A percentile compares a stretch with the other conserved stretches of the same genome.
These are phyloP conservation scores for Cosmia pyralina DNA, from an alignment of 2,888 invertebrate genomes.

Conservation along the genomic window DNA sequence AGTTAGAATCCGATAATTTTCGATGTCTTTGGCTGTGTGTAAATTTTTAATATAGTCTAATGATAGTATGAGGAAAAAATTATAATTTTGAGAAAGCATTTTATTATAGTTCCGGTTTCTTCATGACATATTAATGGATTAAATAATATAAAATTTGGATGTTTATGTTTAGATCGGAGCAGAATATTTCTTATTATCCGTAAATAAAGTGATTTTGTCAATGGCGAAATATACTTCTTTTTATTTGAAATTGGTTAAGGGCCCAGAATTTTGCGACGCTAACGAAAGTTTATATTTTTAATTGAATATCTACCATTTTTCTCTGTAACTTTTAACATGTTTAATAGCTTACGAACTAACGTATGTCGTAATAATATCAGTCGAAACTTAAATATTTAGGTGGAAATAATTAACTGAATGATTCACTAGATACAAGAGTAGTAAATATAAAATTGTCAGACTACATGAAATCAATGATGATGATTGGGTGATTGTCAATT, in stretches of 20 bases:
- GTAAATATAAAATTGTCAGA: background rate
- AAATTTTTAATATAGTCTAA: conserved; percentile 84
- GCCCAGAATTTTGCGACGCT: conserved; percentile 83
- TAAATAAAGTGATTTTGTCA: conserved; percentile 88
- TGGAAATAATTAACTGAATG: background rate
- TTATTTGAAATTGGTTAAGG: conserved; percentile 70
- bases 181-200: conserved; percentile 85
- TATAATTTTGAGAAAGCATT: conserved; percentile 88
- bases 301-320: conserved; percentile 85
- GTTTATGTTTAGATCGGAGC: conserved; percentile 87
- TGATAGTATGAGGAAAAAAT: conserved; percentile 76
- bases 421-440: background rate
- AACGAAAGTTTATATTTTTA: conserved; percentile 68
- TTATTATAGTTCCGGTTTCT: conserved; percentile 82
- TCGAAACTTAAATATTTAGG: background rate
- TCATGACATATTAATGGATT: conserved; percentile 81
- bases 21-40: conserved; percentile 90
- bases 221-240: conserved; percentile 78
- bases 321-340: conserved; percentile 68
- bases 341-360: background rate
- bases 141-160: conserved; percentile 81
- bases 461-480: background rate
- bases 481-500: too few relatives aligned
- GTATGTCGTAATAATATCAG: background rate
- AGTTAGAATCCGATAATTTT: conserved; percentile 87